A percentile compares a stretch with the other conserved stretches of the same genome.
Evolutionary conservation across 2,113 vertebrate genomes (phyloP).

Genomic region (Pachycephala philippinensis): DNA sequence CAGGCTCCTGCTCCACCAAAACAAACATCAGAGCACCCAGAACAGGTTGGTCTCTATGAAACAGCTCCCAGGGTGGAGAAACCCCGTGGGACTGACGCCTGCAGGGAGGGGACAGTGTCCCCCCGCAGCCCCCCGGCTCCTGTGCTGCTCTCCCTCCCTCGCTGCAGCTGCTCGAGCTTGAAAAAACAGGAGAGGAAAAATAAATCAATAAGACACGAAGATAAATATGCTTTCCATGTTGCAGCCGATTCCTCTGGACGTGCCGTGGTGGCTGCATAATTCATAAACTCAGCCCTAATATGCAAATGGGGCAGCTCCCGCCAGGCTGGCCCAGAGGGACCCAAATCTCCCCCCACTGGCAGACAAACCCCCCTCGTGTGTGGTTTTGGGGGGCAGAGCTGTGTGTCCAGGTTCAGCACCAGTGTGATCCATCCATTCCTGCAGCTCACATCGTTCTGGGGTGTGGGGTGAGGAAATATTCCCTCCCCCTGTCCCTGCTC

Average conservation of each 20-base stretch:
- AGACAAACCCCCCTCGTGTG: background rate
- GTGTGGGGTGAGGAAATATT: background rate
- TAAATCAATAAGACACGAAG: slow-evolving; percentile 41
- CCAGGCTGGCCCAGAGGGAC: background rate
- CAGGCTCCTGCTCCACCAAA: background rate
- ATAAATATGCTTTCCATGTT: slow-evolving; percentile 9
- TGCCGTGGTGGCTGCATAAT: slow-evolving; percentile 19
- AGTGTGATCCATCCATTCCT: background rate
- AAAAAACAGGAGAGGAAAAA: background rate
- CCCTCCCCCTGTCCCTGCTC: background rate
- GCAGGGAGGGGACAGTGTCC: background rate
- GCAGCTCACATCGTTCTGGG: background rate
- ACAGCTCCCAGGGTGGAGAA: background rate
- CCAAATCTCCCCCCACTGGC: background rate
- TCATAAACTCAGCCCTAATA: background rate
- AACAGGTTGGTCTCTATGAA: background rate
- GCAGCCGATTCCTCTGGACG: background rate
- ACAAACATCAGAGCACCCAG: background rate
- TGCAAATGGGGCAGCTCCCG: background rate
- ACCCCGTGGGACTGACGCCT: background rate
- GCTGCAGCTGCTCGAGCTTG: background rate
- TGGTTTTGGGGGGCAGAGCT: background rate
- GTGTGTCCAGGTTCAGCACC: background rate
- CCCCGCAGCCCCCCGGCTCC: background rate
- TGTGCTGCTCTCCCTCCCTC: background rate